Percentiles rank a stretch among this genome's conserved stretches.
Conservation (phyloP, 2,113 vertebrate genomes). For the Engystomops pustulosus region DNA sequence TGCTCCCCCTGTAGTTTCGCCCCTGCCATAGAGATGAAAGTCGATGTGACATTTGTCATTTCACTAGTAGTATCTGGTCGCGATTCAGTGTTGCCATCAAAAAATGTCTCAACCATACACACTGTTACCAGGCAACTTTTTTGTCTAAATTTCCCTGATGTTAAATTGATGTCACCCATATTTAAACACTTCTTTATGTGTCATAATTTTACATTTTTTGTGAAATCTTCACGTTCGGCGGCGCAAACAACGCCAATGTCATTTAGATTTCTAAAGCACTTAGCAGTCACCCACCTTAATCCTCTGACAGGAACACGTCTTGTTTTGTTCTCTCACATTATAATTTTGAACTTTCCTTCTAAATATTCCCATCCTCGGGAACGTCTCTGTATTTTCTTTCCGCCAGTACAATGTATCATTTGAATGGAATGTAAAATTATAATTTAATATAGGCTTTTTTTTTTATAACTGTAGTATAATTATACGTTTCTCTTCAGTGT, state of each 20-base stretch:
- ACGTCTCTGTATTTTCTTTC: conserved; percentile 41
- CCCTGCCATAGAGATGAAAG: no score
- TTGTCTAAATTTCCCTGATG: background rate
- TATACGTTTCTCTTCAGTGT: conserved; percentile 37
- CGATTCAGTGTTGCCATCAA: no score
- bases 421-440: conserved; percentile 37
- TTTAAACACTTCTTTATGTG: background rate
- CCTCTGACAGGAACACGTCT: conserved; percentile 3
- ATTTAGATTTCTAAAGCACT: background rate
- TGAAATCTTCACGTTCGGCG: background rate
- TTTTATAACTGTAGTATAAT: conserved; percentile 41
- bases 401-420: conserved; percentile 50
- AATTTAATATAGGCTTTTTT: conserved; percentile 51
- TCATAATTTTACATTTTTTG: background rate
- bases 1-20: no score
- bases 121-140: background rate
- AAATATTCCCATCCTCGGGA: conserved; percentile 27
- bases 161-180: background rate
- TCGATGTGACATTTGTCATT: no score
- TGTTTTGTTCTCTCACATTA: conserved; percentile 33
- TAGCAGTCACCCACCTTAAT: conserved; percentile 26
- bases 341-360: conserved; percentile 42
- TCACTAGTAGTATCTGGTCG: no score
- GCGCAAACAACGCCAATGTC: conserved; percentile 14
- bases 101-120: no score